Evolutionary conservation across 2,888 invertebrate genomes (phyloP), one percentile per base, ranked within the genome.

Genomic region (Diploptera punctata): DNA sequence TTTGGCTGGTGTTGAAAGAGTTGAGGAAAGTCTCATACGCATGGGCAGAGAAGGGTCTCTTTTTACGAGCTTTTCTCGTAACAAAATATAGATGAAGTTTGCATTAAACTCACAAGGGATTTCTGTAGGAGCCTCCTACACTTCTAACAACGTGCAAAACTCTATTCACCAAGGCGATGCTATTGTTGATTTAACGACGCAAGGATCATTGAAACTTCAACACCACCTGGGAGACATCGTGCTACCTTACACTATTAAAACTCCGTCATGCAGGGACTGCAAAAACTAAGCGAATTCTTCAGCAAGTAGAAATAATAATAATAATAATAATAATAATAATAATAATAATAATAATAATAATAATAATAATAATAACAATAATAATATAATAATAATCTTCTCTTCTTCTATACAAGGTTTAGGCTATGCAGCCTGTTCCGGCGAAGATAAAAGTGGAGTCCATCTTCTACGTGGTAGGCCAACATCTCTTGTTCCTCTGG

Each of bases 321-420:
- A 33, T 33, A 10, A 33, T 33, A 33, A 33, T 33, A 33, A 10
- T 33, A 33, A 33, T 33, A n/a, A 47, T 47, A n/a, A 47, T 47
- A n/a, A 47, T 47, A n/a, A 47, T 47, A 47, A 47, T 47, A 47
- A 47, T 47, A 47, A 47, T 47, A 47, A 47, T 47, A 47, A 47
- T 47, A 47, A 47, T 47, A 47, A 47, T 47, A 47, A 47, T 47
- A 47, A 47, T 47, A 47, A 47, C n/a, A n/a, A 47, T 47, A 47
- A n/a, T 47, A 47, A 47, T n/a, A n/a, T n/a, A n/a, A n/a, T n/a
- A n/a, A n/a, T n/a, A n/a, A n/a, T n/a, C n/a, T n/a, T n/a, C n/a
- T n/a, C n/a, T n/a, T n/a, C n/a, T n/a, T n/a, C n/a, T n/a, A n/a
- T n/a, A n/a, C n/a, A n/a, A n/a, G n/a, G n/a, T n/a, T n/a, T n/a